phyloP scores from a whole-genome alignment of 2,113 vertebrate species.

The Calidris pygmaea region DNA sequence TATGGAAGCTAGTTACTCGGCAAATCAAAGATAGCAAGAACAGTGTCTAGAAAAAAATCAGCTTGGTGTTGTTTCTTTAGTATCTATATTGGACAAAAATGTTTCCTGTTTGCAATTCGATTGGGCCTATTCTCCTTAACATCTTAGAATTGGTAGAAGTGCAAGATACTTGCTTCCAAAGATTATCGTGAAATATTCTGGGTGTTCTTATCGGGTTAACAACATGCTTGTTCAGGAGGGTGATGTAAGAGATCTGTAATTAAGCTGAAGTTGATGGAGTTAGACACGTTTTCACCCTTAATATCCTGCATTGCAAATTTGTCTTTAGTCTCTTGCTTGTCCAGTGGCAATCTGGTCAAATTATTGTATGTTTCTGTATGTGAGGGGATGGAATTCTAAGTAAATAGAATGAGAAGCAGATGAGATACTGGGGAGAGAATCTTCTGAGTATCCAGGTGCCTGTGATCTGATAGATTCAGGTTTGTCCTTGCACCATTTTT shows the following conservation, averaged over 20 bases:
- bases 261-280: not conserved
- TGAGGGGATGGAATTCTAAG: not conserved
- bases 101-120: not conserved
- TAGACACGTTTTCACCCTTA: too few relatives aligned
- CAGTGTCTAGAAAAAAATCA: not conserved
- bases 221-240: not conserved
- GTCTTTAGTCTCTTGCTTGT: not conserved
- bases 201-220: not conserved
- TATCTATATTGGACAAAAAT: not conserved
- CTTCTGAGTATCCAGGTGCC: accelerated
- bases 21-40: not conserved
- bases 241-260: not conserved
- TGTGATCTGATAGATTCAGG: not conserved
- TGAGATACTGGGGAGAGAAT: not conserved
- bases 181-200: not conserved
- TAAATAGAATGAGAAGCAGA: not conserved
- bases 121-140: not conserved
- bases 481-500: not conserved
- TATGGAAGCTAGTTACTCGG: not conserved
- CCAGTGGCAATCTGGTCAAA: not conserved
- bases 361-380: accelerated
- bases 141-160: not conserved
- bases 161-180: not conserved
- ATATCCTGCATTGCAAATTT: not conserved
- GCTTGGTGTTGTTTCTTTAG: not conserved